Conservation (phyloP, 2,113 vertebrate species). For the Morone saxatilis region DNA sequence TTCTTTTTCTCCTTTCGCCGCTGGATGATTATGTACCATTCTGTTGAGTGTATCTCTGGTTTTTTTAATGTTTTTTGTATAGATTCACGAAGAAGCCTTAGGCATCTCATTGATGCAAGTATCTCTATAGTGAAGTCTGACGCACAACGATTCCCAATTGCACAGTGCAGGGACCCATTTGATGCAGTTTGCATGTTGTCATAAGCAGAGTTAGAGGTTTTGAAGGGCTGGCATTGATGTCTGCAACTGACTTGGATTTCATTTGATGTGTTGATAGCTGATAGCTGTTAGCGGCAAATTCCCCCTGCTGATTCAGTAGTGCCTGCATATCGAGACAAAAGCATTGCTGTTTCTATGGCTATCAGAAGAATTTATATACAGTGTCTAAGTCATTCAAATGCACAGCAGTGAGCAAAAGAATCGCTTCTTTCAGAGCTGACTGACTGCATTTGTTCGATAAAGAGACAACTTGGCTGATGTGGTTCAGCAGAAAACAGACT, state of each 20-base stretch:
- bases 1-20: slow-evolving; percentile 15
- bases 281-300: slow-evolving; percentile 25
- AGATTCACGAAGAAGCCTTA: slow-evolving; percentile 34
- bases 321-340: slow-evolving; percentile 35
- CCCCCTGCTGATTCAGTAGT: slow-evolving; percentile 23
- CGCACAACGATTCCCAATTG: neutral
- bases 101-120: slow-evolving; percentile 32
- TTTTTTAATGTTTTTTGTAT: slow-evolving; percentile 54
- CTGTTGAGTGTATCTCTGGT: slow-evolving; percentile 16
- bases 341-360: slow-evolving; percentile 35
- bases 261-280: slow-evolving; percentile 36
- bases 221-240: slow-evolving; percentile 25
- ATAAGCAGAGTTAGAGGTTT: slow-evolving; percentile 6
- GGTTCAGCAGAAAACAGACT: slow-evolving; percentile 16
- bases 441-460: slow-evolving; percentile 39
- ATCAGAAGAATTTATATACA: slow-evolving; percentile 14
- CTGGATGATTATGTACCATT: slow-evolving; percentile 40
- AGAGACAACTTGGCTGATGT: slow-evolving; percentile 23
- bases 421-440: slow-evolving; percentile 41
- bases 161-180: neutral
- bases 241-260: slow-evolving; percentile 27
- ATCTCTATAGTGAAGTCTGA: slow-evolving; percentile 24
- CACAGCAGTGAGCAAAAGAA: slow-evolving; percentile 39
- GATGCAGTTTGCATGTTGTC: slow-evolving; percentile 19
- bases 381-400: slow-evolving; percentile 41